These are phyloP conservation scores for Nysson spinosus DNA, from an alignment of 2,888 invertebrate species.

Conservation along the genomic window DNA sequence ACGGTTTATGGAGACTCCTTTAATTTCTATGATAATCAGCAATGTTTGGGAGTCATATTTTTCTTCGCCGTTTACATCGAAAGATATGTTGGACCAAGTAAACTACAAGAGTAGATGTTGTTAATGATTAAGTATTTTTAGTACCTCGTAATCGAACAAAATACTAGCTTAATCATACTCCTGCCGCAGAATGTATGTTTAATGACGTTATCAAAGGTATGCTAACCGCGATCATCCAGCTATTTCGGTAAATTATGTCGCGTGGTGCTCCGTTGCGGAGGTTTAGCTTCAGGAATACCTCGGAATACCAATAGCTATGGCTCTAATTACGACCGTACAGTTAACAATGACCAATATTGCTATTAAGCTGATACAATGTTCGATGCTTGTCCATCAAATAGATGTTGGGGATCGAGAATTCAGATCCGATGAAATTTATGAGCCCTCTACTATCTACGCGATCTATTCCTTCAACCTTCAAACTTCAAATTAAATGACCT, in stretches of 20 bases:
- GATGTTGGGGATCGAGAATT: too few relatives aligned
- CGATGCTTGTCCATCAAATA: slow-evolving; percentile 26
- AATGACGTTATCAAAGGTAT: slow-evolving; percentile 61
- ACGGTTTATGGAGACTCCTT: too few relatives aligned
- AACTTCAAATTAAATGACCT: too few relatives aligned
- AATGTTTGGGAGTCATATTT: too few relatives aligned
- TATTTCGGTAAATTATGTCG: slow-evolving; percentile 64
- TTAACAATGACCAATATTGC: slow-evolving; percentile 68
- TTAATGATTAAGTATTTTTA: too few relatives aligned
- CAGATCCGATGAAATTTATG: too few relatives aligned
- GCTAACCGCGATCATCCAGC: slow-evolving; percentile 56
- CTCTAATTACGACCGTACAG: slow-evolving; percentile 62
- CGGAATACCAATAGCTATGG: slow-evolving; percentile 63
- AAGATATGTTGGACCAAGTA: too few relatives aligned
- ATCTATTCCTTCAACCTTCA: too few relatives aligned
- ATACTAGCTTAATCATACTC: slow-evolving; percentile 25
- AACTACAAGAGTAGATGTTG: too few relatives aligned
- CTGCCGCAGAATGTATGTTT: slow-evolving; percentile 53
- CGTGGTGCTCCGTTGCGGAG: slow-evolving; percentile 35
- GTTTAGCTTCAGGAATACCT: slow-evolving; percentile 58
- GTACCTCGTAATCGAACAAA: slow-evolving; percentile 29
- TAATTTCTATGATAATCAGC: too few relatives aligned
- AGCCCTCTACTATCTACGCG: too few relatives aligned
- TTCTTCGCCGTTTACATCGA: too few relatives aligned
- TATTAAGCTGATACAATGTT: slow-evolving; percentile 54